Conservation (phyloP, 2,797 vertebrate species). For the Nasua narica region DNA sequence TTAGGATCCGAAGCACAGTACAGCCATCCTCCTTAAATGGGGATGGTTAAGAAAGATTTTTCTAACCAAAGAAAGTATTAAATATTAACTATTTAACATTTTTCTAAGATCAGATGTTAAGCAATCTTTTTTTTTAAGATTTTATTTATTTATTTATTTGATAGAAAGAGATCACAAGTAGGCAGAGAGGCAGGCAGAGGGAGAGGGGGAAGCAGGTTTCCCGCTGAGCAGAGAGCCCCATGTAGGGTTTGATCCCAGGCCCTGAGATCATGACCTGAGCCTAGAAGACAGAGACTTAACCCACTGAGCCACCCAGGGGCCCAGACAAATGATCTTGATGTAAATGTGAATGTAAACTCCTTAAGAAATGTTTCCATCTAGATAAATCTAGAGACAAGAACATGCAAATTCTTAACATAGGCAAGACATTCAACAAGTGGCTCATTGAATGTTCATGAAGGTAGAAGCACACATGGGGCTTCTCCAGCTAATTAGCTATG, state of each 20-base stretch:
- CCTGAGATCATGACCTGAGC: no score
- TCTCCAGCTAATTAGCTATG: not conserved
- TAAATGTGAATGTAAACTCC: not conserved
- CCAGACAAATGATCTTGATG: not conserved
- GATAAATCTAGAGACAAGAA: not conserved
- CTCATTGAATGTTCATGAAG: no score
- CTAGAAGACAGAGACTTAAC: no score
- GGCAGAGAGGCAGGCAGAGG: no score
- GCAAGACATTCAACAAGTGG: not conserved
- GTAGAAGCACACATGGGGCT: rapidly evolving
- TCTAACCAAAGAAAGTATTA: not conserved
- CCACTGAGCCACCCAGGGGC: no score
- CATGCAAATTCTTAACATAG: not conserved
- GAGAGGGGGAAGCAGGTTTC: no score
- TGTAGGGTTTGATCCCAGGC: no score
- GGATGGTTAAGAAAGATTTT: not conserved
- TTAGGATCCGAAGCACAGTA: not conserved
- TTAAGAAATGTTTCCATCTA: not conserved
- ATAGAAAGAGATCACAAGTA: no score
- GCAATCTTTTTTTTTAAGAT: not conserved
- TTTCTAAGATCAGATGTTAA: not conserved
- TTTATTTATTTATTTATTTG: no score
- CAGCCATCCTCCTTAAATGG: not conserved
- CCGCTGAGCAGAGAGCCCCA: no score
- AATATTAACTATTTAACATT: not conserved